These are phyloP conservation scores for Plagiodera versicolora DNA, from an alignment of 2,888 invertebrate genomes.

Conservation along the genomic window DNA sequence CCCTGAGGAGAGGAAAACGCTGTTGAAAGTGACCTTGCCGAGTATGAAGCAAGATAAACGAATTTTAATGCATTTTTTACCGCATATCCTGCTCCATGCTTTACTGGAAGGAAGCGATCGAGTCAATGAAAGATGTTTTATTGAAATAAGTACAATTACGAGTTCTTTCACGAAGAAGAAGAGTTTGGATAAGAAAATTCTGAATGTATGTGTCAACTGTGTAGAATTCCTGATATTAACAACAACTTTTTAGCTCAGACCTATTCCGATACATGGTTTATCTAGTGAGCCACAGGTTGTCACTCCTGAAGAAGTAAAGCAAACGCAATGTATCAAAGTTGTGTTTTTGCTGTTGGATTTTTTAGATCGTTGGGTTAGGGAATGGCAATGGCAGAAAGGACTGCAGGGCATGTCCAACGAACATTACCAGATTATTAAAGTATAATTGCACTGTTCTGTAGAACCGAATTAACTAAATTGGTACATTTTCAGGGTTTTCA, in stretches of 20 bases:
- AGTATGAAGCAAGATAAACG: constrained; percentile 74
- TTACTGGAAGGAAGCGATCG: constrained; percentile 58
- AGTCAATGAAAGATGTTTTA: constrained; percentile 55
- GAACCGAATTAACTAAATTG: not conserved
- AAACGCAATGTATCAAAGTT: constrained; percentile 67
- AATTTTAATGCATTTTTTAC: constrained; percentile 73
- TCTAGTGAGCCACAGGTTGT: constrained; percentile 25
- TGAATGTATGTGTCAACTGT: constrained; percentile 37
- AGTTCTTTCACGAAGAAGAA: constrained; percentile 41
- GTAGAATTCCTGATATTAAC: not conserved
- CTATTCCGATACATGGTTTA: constrained; percentile 36
- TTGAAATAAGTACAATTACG: constrained; percentile 63
- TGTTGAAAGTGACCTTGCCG: constrained; percentile 71
- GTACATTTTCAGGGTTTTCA: constrained; percentile 26
- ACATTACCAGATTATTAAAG: constrained; percentile 39
- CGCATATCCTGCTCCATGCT: constrained; percentile 71
- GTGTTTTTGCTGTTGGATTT: constrained; percentile 77
- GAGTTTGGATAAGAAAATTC: constrained; percentile 33
- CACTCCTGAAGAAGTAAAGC: constrained; percentile 42
- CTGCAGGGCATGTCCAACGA: constrained; percentile 37
- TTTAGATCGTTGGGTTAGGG: constrained; percentile 72
- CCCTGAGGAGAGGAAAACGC: constrained; percentile 61
- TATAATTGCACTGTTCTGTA: constrained; percentile 3
- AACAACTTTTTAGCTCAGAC: constrained; percentile 33
- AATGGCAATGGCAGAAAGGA: constrained; percentile 58